Base-by-base conservation (phyloP, 2,888 invertebrate species). In the Junonia oenone region DNA sequence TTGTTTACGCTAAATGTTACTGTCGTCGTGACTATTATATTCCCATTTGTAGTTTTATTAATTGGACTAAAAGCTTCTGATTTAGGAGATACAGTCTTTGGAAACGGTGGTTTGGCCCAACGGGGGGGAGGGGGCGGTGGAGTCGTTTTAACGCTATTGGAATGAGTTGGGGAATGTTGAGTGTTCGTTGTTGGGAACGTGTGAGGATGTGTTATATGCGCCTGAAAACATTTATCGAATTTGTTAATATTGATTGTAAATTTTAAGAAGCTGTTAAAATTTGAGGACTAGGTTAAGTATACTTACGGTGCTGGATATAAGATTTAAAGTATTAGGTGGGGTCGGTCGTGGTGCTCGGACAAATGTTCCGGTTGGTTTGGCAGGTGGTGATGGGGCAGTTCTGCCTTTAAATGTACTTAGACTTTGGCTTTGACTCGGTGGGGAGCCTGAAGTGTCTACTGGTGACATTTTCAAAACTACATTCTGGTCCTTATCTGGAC, bases 101-200 rank as follows among this genome's bases (percentile, higher is more conserved):
- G 85, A 19, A 91, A 90, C 1, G 91, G 91, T 0, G 96, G 96
- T 76, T 96, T 96, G 0, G 95, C 94, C 96, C 96, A 96, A 69
- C 96, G 91, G 11, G 96, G 94, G 0, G 96, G 96, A 0, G 96
- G 96, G 0, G 95, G 95, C 5, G 96, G 96, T 1, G 96, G 96
- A 29, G 94, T 94, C 45, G 84, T 91, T 76, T 90, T 90, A 45
- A 78, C 69, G 61, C 68, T 77, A 58, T 71, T 77, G 45, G 63
- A 49, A 62, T 75, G 83, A 59, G 80, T 87, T 64, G 87, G 89
- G 64, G 89, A 90, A 62, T 81, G 80, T 70, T 80, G 83, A 52
- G 77, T 76, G 65, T 79, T 83, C 65, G 78, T 71, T 51, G 79
- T 81, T 45, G 87, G 90, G 71, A 89, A 90, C 71, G 90, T 80